These are phyloP conservation scores for Drosophila differens DNA, from an alignment of 2,888 invertebrate genomes.

Conservation along the genomic window DNA sequence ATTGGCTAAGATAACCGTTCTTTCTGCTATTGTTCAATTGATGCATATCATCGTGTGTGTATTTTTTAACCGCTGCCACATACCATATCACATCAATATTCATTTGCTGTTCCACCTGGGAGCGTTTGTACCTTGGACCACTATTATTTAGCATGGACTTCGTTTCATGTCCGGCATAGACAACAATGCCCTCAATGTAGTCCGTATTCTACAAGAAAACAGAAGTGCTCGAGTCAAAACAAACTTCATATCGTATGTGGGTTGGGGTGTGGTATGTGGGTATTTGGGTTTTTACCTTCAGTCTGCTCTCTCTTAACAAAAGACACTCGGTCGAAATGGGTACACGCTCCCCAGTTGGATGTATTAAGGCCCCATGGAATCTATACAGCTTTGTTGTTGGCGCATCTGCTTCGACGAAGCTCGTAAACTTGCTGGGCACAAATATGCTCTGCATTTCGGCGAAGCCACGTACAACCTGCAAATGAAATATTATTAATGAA, in stretches of 20 bases:
- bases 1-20: neutral
- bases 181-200: constrained; percentile 97
- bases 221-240: neutral
- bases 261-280: no score
- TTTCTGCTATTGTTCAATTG: neutral
- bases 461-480: constrained; percentile 85
- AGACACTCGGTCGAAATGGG: constrained; percentile 95
- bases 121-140: constrained; percentile 96
- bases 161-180: constrained; percentile 98
- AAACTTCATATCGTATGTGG: neutral
- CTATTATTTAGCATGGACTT: constrained; percentile 99
- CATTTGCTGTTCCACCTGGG: constrained; percentile 96
- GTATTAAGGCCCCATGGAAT: constrained; percentile 95
- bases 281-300: constrained; percentile 86
- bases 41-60: no score
- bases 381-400: constrained; percentile 98
- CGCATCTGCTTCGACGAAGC: constrained; percentile 95
- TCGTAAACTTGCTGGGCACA: constrained; percentile 92
- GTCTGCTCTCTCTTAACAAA: constrained; percentile 95
- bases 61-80: neutral
- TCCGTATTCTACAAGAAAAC: constrained; percentile 91
- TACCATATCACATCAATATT: constrained; percentile 98
- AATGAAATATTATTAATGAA: constrained; percentile 20
- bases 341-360: constrained; percentile 91
- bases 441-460: constrained; percentile 89